Percentiles rank a stretch among this genome's conserved stretches.
These are phyloP conservation scores for Dreissena polymorpha DNA, from an alignment of 1,140 invertebrate genomes.

Conservation along the genomic window DNA sequence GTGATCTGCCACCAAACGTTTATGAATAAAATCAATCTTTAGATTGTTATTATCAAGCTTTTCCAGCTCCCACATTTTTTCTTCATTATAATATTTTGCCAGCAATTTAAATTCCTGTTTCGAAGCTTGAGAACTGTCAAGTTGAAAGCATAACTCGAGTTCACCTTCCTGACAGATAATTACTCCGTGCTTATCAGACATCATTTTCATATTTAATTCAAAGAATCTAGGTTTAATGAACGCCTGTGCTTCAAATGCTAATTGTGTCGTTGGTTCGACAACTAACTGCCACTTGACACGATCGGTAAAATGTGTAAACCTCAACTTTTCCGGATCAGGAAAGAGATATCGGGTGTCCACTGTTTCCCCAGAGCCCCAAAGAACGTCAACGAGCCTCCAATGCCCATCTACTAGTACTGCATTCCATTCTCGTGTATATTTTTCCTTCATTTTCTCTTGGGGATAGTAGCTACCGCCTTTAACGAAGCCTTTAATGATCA, in stretches of 20 bases:
- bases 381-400: slow-evolving; percentile 25
- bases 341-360: slow-evolving; percentile 14
- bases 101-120: slow-evolving; percentile 25
- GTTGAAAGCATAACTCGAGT: slow-evolving; percentile 9
- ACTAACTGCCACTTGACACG: neutral
- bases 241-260: slow-evolving; percentile 5
- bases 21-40: slow-evolving; percentile 30
- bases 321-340: slow-evolving; percentile 21
- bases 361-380: slow-evolving; percentile 15
- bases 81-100: neutral
- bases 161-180: slow-evolving; percentile 8
- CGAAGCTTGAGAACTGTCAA: neutral
- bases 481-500: slow-evolving; percentile 26
- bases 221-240: slow-evolving; percentile 26
- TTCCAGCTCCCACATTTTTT: slow-evolving; percentile 15
- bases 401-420: slow-evolving; percentile 13
- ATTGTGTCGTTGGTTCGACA: neutral
- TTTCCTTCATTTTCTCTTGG: neutral
- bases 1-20: neutral
- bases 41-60: neutral
- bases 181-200: neutral
- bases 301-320: slow-evolving; percentile 29
- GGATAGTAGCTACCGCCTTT: slow-evolving; percentile 8
- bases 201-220: slow-evolving; percentile 11
- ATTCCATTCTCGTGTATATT: slow-evolving; percentile 28